Evolutionary conservation across 1,140 invertebrate genomes (phyloP).

Genomic region (Drosophila fuyamai): DNA sequence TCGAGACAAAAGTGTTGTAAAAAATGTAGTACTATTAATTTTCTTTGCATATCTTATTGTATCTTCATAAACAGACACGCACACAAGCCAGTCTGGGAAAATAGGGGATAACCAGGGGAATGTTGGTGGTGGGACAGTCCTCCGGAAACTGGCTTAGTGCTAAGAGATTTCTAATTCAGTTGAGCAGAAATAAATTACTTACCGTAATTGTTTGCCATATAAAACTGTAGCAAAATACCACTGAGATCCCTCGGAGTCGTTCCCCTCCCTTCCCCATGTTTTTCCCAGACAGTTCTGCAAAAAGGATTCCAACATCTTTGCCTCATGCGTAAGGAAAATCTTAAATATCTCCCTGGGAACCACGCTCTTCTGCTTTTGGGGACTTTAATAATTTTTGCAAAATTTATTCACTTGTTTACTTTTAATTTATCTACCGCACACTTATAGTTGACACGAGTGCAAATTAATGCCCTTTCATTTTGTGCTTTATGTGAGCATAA

Average conservation of each 20-base stretch:
- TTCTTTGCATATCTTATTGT: conserved; percentile 81
- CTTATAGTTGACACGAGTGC: conserved; percentile 74
- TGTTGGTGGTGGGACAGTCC: background rate
- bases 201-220: conserved; percentile 82
- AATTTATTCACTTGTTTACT: conserved; percentile 72
- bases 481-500: conserved; percentile 74
- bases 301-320: conserved; percentile 42
- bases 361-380: no score
- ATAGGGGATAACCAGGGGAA: background rate
- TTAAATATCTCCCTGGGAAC: conserved; percentile 11
- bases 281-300: conserved; percentile 17
- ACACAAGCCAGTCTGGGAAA: conserved; percentile 29
- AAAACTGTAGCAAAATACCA: conserved; percentile 73
- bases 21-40: conserved; percentile 82
- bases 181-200: conserved; percentile 83
- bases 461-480: conserved; percentile 81
- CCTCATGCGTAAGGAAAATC: conserved; percentile 16
- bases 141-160: conserved; percentile 74
- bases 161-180: conserved; percentile 83
- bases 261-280: conserved; percentile 2
- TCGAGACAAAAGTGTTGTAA: conserved; percentile 82
- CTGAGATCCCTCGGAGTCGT: conserved; percentile 31
- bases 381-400: conserved; percentile 48
- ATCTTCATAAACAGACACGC: conserved; percentile 77
- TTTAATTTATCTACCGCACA: conserved; percentile 78